Percentiles rank a stretch among this genome's conserved stretches.
phyloP scores from a whole-genome alignment of 2,888 invertebrate genomes.

The Catonia carolina region DNA sequence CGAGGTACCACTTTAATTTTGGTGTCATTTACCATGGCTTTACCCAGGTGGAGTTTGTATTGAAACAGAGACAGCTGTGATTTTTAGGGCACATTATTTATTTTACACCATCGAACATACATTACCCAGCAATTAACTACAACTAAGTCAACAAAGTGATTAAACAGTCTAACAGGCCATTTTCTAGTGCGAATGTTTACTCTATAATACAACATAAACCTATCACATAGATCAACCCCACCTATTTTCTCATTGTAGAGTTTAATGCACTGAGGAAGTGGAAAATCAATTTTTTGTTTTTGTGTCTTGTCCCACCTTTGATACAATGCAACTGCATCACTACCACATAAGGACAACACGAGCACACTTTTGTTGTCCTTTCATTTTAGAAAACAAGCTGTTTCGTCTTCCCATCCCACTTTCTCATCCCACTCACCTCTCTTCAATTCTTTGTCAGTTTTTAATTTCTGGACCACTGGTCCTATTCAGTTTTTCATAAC shows the following conservation, averaged over 20 bases:
- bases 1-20: no score
- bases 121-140: slow-evolving; percentile 11
- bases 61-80: background rate
- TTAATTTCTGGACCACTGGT: background rate
- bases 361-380: slow-evolving; percentile 9
- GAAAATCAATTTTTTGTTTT: slow-evolving; percentile 9
- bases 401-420: background rate
- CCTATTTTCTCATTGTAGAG: slow-evolving; percentile 10
- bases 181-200: slow-evolving; percentile 1
- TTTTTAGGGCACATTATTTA: background rate
- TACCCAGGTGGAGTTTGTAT: background rate
- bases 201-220: slow-evolving; percentile 4
- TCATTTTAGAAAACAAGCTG: background rate
- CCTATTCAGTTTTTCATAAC: slow-evolving; percentile 2
- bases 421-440: slow-evolving; percentile 12
- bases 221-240: slow-evolving; percentile 2
- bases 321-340: background rate
- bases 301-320: slow-evolving; percentile 6
- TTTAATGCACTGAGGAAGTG: slow-evolving; percentile 1
- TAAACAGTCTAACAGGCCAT: slow-evolving; percentile 5
- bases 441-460: slow-evolving; percentile 1
- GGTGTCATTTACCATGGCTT: background rate
- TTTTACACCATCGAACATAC: background rate
- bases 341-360: slow-evolving; percentile 1
- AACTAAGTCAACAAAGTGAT: slow-evolving; percentile 11